Conservation (phyloP, 2,113 vertebrate genomes). For the Indicator maculatus region DNA sequence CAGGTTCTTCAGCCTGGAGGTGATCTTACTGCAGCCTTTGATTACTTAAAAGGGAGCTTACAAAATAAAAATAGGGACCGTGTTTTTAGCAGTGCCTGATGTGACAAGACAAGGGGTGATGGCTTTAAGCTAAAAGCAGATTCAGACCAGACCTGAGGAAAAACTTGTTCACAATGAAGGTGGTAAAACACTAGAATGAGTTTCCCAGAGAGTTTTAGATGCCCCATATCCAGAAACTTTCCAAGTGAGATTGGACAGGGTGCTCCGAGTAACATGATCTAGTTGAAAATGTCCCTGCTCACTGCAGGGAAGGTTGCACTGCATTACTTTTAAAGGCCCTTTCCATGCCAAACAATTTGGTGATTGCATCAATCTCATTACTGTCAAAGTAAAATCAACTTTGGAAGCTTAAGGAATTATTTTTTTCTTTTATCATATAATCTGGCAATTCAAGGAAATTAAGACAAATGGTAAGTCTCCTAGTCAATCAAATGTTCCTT, state of each 20-base stretch:
- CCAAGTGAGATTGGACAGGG: too few species aligned
- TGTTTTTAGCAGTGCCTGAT: background rate
- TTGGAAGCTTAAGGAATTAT: background rate
- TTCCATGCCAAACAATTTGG: background rate
- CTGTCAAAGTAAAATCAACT: background rate
- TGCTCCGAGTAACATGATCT: background rate
- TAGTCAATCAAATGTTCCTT: background rate
- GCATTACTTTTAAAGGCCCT: background rate
- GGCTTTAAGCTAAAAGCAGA: background rate
- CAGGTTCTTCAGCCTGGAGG: background rate
- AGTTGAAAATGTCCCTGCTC: rapidly evolving
- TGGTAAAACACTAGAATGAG: background rate
- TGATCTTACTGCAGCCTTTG: background rate
- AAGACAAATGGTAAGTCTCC: background rate
- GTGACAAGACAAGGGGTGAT: background rate
- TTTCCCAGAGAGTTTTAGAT: background rate
- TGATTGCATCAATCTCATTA: background rate
- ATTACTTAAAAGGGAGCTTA: background rate
- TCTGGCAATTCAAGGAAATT: background rate
- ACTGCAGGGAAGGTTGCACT: background rate
- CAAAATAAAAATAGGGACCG: background rate
- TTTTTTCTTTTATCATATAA: background rate
- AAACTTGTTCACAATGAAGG: background rate
- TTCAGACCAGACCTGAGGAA: background rate
- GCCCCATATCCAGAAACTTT: background rate